Evolutionary conservation across 1,140 invertebrate genomes (phyloP), one percentile per base, ranked within the genome.

Genomic region (Drosophila lacteicornis): DNA sequence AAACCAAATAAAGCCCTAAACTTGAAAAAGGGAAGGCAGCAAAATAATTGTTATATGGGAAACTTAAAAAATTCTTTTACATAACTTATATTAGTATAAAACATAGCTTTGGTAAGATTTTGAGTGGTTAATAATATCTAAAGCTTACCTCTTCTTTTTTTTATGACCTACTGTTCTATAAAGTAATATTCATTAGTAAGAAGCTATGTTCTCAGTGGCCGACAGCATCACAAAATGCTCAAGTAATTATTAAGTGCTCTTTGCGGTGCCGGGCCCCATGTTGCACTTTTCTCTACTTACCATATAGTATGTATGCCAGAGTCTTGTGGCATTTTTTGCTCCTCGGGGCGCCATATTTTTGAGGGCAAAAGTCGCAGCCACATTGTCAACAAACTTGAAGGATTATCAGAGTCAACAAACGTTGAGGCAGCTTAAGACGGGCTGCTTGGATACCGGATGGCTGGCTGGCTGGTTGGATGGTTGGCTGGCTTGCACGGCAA

Each of bases 171-270:
- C 7, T 2, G 1, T 19, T 36, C 17, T 36, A 3, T 4, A 36
- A 19, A 17, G 13, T 53, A 27, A 50, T 17, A 55, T 22, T 15
- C 12, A 19, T 22, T 2, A 8, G 50, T 4, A 13, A 22, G 33
- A 13, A 8, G 2, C 19, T 22, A 3, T 25, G 53, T 9, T 56
- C 12, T 22, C 53, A 61, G 62, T 66, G 62, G 13, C 36, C 13
- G 75, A 68, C 55, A 79, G 53, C 70, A 82, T 79, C 78, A 75
- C 67, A 90, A 85, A 82, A 90, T 90, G 86, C 71, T 85, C 85
- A 85, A 90, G 85, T 90, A 90, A 90, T 90, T 90, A 90, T 90
- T 81, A 90, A 90, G 85, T 90, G 79, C 83, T 90, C 75, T 85
- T 75, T 87, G 84, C 80, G 83, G 71, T 77, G 74, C 63, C 22